Percentiles rank a stretch among this genome's conserved stretches.
phyloP scores from a whole-genome alignment of 2,113 vertebrate genomes.

The Muscicapa adusta region DNA sequence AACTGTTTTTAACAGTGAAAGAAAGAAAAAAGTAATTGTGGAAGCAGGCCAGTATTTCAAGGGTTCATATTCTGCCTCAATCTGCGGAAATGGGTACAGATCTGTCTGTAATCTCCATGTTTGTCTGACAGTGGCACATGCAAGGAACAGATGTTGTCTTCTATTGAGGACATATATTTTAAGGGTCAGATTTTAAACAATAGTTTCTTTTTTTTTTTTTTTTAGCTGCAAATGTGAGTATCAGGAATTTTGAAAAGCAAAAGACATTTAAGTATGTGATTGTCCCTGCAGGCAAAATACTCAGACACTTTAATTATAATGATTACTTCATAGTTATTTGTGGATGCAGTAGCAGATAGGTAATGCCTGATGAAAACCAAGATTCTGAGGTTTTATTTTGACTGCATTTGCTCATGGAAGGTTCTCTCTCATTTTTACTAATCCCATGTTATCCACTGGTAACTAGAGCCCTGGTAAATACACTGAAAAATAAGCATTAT shows the following conservation, averaged over 20 bases:
- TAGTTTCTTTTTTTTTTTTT: neutral
- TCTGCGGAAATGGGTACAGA: neutral
- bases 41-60: neutral
- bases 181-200: neutral
- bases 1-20: neutral
- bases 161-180: neutral
- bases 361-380: neutral
- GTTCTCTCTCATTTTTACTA: neutral
- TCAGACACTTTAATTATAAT: constrained; percentile 17
- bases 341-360: neutral
- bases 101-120: neutral
- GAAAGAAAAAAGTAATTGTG: neutral
- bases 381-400: neutral
- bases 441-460: rapidly evolving
- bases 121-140: neutral
- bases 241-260: neutral
- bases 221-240: neutral
- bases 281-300: neutral
- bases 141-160: neutral
- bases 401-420: neutral
- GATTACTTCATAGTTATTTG: neutral
- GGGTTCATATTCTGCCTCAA: neutral
- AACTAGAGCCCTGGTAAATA: neutral
- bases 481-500: neutral
- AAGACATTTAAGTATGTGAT: neutral